Base-by-base conservation (phyloP, 2,113 vertebrate genomes). In the Platichthys stellatus region DNA sequence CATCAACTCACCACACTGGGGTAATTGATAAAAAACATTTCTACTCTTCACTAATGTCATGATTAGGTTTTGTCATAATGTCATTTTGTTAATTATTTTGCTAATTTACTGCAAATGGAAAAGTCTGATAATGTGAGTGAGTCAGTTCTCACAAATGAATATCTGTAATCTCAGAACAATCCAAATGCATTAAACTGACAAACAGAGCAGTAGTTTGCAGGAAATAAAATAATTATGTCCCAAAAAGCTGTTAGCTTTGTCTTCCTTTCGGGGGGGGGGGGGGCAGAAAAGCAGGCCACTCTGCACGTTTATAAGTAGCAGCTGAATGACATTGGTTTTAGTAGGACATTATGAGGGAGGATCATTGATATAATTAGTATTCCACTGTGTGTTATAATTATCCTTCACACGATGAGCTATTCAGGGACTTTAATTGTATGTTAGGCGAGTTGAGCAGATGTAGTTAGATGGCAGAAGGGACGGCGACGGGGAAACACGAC, bases 291-390 rank as follows among this genome's bases (percentile, higher is more conserved):
- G 70, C 92, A 85, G 92, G 92, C 59, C 88, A 74, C 77, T 72
- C 9, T 47, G 59, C 76, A 78, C 38, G 15, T 83, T 81, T 82
- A 77, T 72, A 80, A 91, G 82, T 79, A 78, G 79, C 82, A 84
- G 72, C 90, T 68, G 66, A 84, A 89, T 92, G 91, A 94, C 90
- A 90, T 89, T 91, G 90, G 88, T 83, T 93, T 94, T 93, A 93
- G 74, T 92, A 90, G 92, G 92, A 91, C 91, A 56, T 81, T 78
- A 67, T 81, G 69, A 80, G 87, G 78, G 79, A 78, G 82, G 87
- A 89, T 89, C 80, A 66, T n/a, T 81, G 86, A 81, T 90, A 93
- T 91, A 94, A 92, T 94, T 93, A 94, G 91, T 80, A 75, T 83
- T 84, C 84, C 60, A 21, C 65, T 45, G 71, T 28, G 86, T 80